Percentiles rank a stretch among this genome's conserved stretches.
Conservation (phyloP, 2,113 vertebrate species). For the Chrysemys picta region DNA sequence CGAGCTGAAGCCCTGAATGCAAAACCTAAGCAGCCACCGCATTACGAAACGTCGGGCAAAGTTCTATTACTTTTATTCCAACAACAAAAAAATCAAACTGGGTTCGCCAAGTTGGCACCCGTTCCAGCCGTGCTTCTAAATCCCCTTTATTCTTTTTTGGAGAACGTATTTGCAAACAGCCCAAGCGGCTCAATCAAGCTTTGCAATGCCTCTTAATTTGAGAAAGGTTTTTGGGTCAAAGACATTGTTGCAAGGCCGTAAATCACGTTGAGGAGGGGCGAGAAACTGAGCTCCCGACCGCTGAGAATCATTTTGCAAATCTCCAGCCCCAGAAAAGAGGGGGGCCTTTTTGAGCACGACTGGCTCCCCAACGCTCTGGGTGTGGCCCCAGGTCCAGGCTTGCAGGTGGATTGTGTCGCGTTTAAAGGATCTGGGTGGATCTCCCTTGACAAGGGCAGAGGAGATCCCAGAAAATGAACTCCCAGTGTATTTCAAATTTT, state of each 20-base stretch:
- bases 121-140: background rate
- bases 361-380: no score
- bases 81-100: rapidly evolving
- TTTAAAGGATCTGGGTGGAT: no score
- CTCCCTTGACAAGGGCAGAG: background rate
- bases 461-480: background rate
- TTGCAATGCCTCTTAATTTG: no score
- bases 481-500: no score
- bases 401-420: no score
- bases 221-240: background rate
- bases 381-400: no score
- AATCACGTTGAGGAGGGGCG: background rate
- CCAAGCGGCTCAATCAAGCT: no score
- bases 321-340: background rate
- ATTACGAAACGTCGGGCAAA: no score
- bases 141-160: no score
- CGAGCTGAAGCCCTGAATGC: background rate
- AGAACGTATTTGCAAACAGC: background rate
- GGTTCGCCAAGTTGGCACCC: no score
- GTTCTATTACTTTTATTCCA: no score
- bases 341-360: no score
- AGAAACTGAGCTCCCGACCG: background rate
- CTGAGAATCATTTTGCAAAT: background rate
- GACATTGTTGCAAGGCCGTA: background rate
- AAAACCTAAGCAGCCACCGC: background rate